phyloP scores from a whole-genome alignment of 1,140 invertebrate genomes.

The Goniozus legneri region DNA sequence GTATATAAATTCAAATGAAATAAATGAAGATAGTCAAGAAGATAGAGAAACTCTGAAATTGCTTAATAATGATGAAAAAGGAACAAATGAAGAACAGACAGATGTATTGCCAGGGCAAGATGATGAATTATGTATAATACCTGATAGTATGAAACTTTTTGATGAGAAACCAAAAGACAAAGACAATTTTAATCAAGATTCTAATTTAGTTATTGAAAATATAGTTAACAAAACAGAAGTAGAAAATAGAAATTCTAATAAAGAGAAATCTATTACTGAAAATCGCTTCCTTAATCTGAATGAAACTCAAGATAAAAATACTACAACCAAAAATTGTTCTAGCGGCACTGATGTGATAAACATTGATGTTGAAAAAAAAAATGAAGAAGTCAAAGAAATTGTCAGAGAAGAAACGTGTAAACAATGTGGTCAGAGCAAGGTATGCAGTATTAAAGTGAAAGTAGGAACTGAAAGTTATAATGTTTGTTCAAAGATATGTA shows the following conservation, averaged over 20 bases:
- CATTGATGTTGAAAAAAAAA: constrained; percentile 41
- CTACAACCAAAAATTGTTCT: neutral
- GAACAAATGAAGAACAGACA: constrained; percentile 27
- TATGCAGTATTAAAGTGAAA: constrained; percentile 44
- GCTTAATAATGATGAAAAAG: neutral
- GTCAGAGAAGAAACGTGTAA: constrained; percentile 37
- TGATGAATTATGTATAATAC: constrained; percentile 50
- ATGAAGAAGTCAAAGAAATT: constrained; percentile 43
- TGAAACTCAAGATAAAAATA: neutral
- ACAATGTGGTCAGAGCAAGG: constrained; percentile 41
- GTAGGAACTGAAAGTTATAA: constrained; percentile 35
- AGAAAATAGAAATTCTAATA: neutral
- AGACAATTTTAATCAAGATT: constrained; percentile 6
- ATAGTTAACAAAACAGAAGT: constrained; percentile 8
- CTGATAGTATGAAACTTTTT: constrained; percentile 47
- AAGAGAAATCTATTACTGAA: neutral
- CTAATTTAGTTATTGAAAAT: constrained; percentile 2
- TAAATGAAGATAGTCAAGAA: neutral
- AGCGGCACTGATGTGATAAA: constrained; percentile 34
- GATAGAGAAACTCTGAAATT: constrained; percentile 6
- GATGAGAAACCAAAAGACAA: constrained; percentile 9
- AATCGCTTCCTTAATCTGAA: too few relatives aligned
- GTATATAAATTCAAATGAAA: constrained; percentile 1
- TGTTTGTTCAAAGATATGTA: constrained; percentile 47
- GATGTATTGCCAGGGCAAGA: constrained; percentile 47